Conservation (phyloP, 2,797 vertebrate species). For the Notolepis coatsorum region DNA sequence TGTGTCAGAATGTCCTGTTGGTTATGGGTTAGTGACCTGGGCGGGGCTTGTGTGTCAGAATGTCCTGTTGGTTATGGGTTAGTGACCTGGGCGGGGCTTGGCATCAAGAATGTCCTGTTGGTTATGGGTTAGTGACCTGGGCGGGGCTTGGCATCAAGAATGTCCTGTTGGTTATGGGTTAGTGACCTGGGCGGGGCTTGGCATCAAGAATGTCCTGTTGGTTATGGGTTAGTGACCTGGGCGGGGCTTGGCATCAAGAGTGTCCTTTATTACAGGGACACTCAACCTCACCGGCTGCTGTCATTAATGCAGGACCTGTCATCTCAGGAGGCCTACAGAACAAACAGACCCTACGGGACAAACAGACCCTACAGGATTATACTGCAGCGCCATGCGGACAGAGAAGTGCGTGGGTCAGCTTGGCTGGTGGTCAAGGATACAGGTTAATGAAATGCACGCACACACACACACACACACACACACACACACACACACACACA, state of each 20-base stretch:
- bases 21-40: not conserved
- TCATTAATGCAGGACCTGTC: slow-evolving; percentile 32
- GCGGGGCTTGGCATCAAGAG: not conserved
- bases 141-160: too few species aligned
- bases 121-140: too few species aligned
- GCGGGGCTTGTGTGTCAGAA: not conserved
- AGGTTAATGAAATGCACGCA: slow-evolving; percentile 39
- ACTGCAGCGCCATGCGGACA: slow-evolving; percentile 29
- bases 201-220: not conserved
- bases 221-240: not conserved
- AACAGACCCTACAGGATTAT: slow-evolving; percentile 16
- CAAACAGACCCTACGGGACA: slow-evolving; percentile 12
- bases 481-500: not conserved
- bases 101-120: too few species aligned
- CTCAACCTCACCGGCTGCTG: slow-evolving; percentile 20
- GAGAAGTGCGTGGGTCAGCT: slow-evolving; percentile 5
- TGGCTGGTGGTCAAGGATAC: not conserved
- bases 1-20: too few species aligned
- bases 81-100: too few species aligned
- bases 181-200: not conserved
- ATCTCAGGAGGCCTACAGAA: slow-evolving; percentile 19
- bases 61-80: too few species aligned
- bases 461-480: not conserved
- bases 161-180: not conserved
- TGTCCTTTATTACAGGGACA: slow-evolving; percentile 15